phyloP scores from a whole-genome alignment of 2,797 vertebrate genomes.

The Cyprinella venusta region DNA sequence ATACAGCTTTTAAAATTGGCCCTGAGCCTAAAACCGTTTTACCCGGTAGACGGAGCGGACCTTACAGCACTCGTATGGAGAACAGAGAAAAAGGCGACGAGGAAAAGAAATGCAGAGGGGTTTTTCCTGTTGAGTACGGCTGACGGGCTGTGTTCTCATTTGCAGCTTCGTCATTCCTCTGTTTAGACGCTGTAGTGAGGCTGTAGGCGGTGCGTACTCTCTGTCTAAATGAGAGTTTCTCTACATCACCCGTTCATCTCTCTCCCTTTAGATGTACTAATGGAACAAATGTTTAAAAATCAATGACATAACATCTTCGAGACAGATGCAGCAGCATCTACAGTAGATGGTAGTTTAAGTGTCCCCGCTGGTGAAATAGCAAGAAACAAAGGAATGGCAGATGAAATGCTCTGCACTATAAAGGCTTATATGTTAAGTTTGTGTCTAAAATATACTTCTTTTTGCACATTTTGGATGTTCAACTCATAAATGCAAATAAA shows the following conservation, averaged over 20 bases:
- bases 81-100: neutral
- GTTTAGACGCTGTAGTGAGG: conserved; percentile 15
- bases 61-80: conserved; percentile 40
- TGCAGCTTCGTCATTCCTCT: conserved; percentile 38
- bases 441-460: neutral
- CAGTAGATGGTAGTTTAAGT: conserved; percentile 32
- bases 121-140: conserved; percentile 58
- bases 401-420: neutral
- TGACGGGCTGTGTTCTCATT: conserved; percentile 59
- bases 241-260: neutral
- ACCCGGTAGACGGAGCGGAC: conserved; percentile 51
- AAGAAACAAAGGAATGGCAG: neutral
- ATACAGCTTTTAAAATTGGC: conserved; percentile 72
- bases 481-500: neutral
- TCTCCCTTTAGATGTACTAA: conserved; percentile 38
- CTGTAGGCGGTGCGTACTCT: conserved; percentile 31
- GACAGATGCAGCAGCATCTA: neutral
- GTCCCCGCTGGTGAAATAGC: neutral
- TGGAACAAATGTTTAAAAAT: conserved; percentile 36
- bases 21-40: conserved; percentile 63
- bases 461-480: neutral
- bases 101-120: conserved; percentile 3
- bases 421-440: neutral
- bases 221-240: conserved; percentile 24
- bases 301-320: conserved; percentile 30